phyloP scores from a whole-genome alignment of 2,113 vertebrate species.

The Ceyx melanurus region DNA sequence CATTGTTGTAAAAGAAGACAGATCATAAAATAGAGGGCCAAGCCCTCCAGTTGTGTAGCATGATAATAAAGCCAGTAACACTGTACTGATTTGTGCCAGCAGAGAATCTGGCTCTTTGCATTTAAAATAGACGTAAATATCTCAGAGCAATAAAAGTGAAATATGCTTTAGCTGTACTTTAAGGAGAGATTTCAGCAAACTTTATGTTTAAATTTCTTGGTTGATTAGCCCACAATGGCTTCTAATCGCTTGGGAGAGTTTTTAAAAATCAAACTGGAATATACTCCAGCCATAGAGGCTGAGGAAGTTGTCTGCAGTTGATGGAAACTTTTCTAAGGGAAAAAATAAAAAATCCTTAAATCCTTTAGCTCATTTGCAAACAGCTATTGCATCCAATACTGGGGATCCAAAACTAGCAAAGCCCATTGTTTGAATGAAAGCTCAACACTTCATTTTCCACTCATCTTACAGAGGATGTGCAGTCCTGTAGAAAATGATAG shows the following conservation, averaged over 20 bases:
- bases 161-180: conserved; percentile 31
- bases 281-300: not conserved
- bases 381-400: not conserved
- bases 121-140: conserved; percentile 29
- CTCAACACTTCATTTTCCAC: conserved; percentile 11
- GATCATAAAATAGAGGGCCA: conserved; percentile 8
- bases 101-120: not conserved
- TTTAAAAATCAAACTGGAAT: conserved; percentile 39
- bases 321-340: not conserved
- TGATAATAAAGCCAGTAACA: not conserved
- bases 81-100: not conserved
- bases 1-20: not conserved
- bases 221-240: conserved; percentile 60
- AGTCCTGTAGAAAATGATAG: not conserved
- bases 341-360: not conserved
- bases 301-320: conserved; percentile 8
- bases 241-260: conserved; percentile 42
- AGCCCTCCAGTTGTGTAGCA: not conserved
- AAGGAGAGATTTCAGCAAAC: conserved; percentile 22
- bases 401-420: not conserved
- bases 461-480: not conserved
- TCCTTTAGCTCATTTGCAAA: not conserved
- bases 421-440: not conserved
- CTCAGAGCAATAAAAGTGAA: conserved; percentile 35
- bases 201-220: conserved; percentile 66